These are phyloP conservation scores for Drosophila mayaguana DNA, from an alignment of 2,888 invertebrate species.

Conservation along the genomic window DNA sequence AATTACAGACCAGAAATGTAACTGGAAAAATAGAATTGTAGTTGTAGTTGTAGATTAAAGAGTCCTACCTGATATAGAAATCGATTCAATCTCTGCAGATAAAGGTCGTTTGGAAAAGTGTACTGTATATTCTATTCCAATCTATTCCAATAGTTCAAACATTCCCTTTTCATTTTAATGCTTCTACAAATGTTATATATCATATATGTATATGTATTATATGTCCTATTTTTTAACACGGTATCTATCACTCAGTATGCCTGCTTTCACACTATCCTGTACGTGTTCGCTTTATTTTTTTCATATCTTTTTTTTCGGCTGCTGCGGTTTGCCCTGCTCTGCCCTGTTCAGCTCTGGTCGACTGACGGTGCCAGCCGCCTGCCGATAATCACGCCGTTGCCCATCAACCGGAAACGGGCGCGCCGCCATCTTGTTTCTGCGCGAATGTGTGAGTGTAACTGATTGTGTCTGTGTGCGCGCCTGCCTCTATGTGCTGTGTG, in stretches of 20 bases:
- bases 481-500: conserved; percentile 7
- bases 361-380: conserved; percentile 56
- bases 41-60: too few species aligned
- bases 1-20: too few species aligned
- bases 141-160: too few species aligned
- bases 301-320: conserved; percentile 33
- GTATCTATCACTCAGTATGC: background rate
- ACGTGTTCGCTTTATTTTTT: conserved; percentile 1
- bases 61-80: too few species aligned
- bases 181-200: too few species aligned
- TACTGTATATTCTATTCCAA: too few species aligned
- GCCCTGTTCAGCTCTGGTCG: conserved; percentile 5
- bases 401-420: conserved; percentile 77
- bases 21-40: too few species aligned
- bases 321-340: conserved; percentile 68
- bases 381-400: conserved; percentile 78
- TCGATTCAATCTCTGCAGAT: too few species aligned
- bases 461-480: conserved; percentile 26
- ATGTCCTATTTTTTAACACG: background rate
- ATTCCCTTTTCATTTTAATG: too few species aligned
- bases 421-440: conserved; percentile 75
- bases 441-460: conserved; percentile 24
- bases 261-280: background rate
- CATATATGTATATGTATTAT: too few species aligned
- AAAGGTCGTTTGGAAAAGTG: too few species aligned